Percentiles rank a stretch among this genome's conserved stretches.
Conservation (phyloP, 2,888 invertebrate species). For the Furcula furcula region DNA sequence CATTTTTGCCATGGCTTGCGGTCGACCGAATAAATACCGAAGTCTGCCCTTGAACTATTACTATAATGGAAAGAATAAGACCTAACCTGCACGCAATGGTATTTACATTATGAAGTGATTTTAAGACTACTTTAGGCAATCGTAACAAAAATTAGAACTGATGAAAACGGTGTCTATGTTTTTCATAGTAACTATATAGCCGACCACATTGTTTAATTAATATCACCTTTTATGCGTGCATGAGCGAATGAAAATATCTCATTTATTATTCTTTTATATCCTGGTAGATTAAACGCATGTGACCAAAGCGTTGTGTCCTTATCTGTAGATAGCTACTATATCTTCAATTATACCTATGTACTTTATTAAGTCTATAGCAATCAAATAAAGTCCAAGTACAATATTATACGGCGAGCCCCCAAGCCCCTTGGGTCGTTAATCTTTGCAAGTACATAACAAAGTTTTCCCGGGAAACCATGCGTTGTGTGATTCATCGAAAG, state of each 20-base stretch:
- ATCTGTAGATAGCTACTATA: too few relatives aligned
- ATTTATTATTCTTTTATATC: too few relatives aligned
- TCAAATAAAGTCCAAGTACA: conserved; percentile 24
- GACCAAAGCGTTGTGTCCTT: conserved; percentile 21
- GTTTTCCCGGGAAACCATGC: conserved; percentile 51
- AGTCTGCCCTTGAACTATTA: conserved; percentile 28
- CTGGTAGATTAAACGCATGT: conserved; percentile 8
- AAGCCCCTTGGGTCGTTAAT: conserved; percentile 46
- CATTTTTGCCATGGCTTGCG: conserved; percentile 8
- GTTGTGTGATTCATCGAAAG: conserved; percentile 53
- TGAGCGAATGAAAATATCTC: too few relatives aligned
- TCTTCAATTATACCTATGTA: too few relatives aligned
- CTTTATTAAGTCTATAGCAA: conserved; percentile 23
- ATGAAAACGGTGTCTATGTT: too few relatives aligned
- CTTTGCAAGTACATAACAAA: conserved; percentile 37
- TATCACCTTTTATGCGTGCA: too few relatives aligned
- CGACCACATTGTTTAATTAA: too few relatives aligned
- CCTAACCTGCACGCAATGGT: conserved; percentile 26
- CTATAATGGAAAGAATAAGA: conserved; percentile 21
- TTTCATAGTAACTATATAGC: too few relatives aligned
- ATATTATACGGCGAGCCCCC: conserved; percentile 14
- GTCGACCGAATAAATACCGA: conserved; percentile 22
- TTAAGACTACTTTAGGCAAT: too few relatives aligned
- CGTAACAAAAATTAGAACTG: too few relatives aligned
- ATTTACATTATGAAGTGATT: conserved; percentile 1